Conservation (phyloP, 2,888 invertebrate genomes). For the Aleiodes testaceus region DNA sequence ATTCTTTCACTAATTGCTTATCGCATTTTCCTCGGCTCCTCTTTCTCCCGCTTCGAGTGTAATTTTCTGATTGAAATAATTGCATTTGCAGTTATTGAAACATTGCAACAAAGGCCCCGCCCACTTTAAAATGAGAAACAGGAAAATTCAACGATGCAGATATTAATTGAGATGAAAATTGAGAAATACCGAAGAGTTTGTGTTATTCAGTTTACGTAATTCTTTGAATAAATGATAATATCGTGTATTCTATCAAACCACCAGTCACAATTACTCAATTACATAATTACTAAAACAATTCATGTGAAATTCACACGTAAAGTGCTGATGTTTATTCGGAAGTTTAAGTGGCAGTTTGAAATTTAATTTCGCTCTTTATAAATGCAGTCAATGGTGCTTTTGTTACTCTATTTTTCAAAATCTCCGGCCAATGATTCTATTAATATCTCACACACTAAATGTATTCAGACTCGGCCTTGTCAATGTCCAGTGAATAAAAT, state of each 20-base stretch:
- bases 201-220: constrained; percentile 7
- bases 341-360: too few species aligned
- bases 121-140: background rate
- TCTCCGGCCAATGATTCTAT: constrained; percentile 33
- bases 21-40: background rate
- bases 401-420: background rate
- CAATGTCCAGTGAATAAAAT: constrained; percentile 39
- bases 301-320: background rate
- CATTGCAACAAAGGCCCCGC: background rate
- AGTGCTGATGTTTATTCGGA: constrained; percentile 26
- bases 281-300: constrained; percentile 15
- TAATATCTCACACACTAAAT: constrained; percentile 34
- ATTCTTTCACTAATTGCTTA: constrained; percentile 14
- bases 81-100: constrained; percentile 12
- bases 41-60: background rate
- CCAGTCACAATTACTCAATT: constrained; percentile 12
- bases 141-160: too few species aligned
- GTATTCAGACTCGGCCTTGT: constrained; percentile 47
- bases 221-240: background rate
- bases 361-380: too few species aligned
- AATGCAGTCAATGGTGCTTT: background rate
- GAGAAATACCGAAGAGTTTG: background rate
- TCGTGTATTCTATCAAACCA: background rate
- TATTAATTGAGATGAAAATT: background rate
- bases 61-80: constrained; percentile 21